Evolutionary conservation across 92 coral and sea anemone genomes (phyloP).

Genomic region (Pocillopora meandrina): DNA sequence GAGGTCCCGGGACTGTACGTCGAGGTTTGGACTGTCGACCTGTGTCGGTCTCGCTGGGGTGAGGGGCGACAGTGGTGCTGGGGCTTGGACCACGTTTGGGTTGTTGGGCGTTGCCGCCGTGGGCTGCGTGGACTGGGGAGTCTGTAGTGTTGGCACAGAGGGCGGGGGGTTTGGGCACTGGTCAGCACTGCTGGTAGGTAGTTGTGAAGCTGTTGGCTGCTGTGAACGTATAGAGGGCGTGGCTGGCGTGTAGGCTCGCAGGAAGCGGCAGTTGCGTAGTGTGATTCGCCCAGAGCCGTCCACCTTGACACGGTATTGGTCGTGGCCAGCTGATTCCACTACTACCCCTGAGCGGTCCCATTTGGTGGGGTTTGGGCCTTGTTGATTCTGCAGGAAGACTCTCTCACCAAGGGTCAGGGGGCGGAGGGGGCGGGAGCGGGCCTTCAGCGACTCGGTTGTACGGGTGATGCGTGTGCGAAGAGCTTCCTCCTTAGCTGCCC

Average conservation of each 20-base stretch:
- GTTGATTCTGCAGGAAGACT: slow-evolving; percentile 72
- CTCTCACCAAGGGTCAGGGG: slow-evolving; percentile 56
- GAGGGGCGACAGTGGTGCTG: too few species aligned
- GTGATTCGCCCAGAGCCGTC: slow-evolving; percentile 61
- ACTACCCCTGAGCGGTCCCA: slow-evolving; percentile 69
- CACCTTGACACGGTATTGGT: slow-evolving; percentile 58
- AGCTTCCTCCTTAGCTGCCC: slow-evolving; percentile 58
- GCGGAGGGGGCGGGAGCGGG: slow-evolving; percentile 55
- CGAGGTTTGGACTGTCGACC: too few species aligned
- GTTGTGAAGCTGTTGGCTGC: slow-evolving; percentile 20
- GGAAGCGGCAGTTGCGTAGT: slow-evolving; percentile 64
- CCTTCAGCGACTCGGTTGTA: slow-evolving; percentile 45
- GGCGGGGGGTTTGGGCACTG: neutral
- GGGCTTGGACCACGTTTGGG: too few species aligned
- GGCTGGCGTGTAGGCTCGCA: slow-evolving; percentile 59
- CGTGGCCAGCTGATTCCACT: slow-evolving; percentile 59
- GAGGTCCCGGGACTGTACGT: too few species aligned
- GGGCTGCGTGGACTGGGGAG: too few species aligned
- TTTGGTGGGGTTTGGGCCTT: slow-evolving; percentile 68
- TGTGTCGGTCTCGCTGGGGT: too few species aligned
- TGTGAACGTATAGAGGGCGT: slow-evolving; percentile 40
- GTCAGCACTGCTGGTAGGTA: slow-evolving; percentile 9
- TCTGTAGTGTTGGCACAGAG: neutral
- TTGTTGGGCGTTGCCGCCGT: too few species aligned
- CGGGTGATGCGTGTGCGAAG: slow-evolving; percentile 48